A percentile compares a stretch with the other conserved stretches of the same genome.
These are phyloP conservation scores for Acrossocheilus fasciatus DNA, from an alignment of 2,797 vertebrate genomes.

Conservation along the genomic window DNA sequence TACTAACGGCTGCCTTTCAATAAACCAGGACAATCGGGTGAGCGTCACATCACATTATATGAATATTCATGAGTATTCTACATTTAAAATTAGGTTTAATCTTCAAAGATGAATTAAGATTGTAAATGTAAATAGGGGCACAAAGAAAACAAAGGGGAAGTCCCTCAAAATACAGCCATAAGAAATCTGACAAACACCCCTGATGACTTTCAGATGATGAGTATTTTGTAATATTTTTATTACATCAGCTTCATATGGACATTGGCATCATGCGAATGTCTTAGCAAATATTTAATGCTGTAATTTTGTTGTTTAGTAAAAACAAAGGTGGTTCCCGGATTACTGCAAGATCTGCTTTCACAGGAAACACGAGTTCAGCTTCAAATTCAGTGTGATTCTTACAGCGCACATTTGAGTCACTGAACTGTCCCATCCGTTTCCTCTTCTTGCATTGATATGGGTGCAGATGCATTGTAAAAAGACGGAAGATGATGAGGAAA, in stretches of 20 bases:
- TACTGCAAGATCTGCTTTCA: background rate
- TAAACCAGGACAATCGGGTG: background rate
- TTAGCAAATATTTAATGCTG: background rate
- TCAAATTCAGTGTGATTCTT: slow-evolving; percentile 1
- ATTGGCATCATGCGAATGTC: background rate
- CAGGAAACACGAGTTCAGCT: background rate
- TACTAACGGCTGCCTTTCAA: background rate
- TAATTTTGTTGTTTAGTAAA: background rate
- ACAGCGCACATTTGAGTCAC: background rate
- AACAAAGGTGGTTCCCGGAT: background rate
- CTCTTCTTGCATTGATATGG: background rate
- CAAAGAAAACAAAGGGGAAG: background rate
- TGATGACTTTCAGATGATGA: background rate
- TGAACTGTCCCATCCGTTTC: background rate
- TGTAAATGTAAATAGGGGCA: background rate
- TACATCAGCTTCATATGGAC: background rate
- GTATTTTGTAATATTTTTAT: background rate
- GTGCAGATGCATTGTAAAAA: slow-evolving; percentile 3
- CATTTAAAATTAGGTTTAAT: background rate
- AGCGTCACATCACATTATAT: background rate
- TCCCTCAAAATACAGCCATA: background rate
- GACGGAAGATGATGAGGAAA: slow-evolving; percentile 26
- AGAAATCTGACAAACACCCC: background rate
- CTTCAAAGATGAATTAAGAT: background rate
- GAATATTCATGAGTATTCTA: background rate